These are phyloP conservation scores for Drosophila truncata DNA, from an alignment of 1,140 invertebrate genomes.

Conservation along the genomic window DNA sequence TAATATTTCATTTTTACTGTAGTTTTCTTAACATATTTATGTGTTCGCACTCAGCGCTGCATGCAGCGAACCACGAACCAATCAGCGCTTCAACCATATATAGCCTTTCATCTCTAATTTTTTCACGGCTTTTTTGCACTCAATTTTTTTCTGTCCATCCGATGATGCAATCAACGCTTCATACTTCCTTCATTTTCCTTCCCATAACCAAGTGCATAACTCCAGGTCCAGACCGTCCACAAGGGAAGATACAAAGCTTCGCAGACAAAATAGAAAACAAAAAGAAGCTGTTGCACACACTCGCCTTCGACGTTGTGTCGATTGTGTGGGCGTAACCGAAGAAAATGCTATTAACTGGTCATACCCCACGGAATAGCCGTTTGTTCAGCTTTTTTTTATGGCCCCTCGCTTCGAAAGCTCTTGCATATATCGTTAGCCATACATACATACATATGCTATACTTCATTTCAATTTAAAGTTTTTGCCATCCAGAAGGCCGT, in stretches of 20 bases:
- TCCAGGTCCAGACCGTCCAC: constrained; percentile 5
- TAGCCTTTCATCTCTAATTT: constrained; percentile 25
- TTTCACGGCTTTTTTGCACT: background rate
- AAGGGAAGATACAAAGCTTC: constrained; percentile 12
- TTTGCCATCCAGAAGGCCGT: constrained; percentile 24
- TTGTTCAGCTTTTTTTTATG: constrained; percentile 45
- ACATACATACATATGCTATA: constrained; percentile 11
- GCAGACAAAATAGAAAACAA: constrained; percentile 25
- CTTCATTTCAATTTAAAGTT: constrained; percentile 21
- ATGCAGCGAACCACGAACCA: constrained; percentile 12
- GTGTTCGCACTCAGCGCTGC: background rate
- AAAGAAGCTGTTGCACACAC: constrained; percentile 46
- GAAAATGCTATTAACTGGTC: constrained; percentile 51
- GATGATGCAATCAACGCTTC: constrained; percentile 45
- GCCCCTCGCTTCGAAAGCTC: constrained; percentile 21
- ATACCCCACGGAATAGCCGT: constrained; percentile 46
- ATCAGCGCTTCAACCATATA: constrained; percentile 9
- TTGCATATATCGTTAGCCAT: constrained; percentile 12
- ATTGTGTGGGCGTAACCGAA: constrained; percentile 46
- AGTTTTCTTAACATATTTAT: constrained; percentile 2
- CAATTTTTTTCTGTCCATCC: constrained; percentile 25
- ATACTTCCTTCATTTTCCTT: constrained; percentile 34
- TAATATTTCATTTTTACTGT: background rate
- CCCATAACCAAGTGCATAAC: constrained; percentile 36
- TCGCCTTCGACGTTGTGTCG: constrained; percentile 29